Conservation (phyloP, 2,888 invertebrate species). For the Pantelozetes paolii region DNA sequence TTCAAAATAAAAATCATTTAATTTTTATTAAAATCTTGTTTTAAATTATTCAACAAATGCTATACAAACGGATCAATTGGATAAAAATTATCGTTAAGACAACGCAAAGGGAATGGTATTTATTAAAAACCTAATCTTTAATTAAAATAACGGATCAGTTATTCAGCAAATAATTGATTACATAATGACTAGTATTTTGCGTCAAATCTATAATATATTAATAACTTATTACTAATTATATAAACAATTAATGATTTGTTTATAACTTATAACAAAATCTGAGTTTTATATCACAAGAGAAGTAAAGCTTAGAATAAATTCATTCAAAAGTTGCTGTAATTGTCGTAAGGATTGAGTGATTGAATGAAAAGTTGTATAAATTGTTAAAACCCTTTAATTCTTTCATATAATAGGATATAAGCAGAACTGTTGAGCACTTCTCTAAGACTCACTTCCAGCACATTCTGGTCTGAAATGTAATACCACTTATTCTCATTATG, state of each 20-base stretch:
- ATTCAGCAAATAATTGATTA: not conserved
- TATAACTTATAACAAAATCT: not conserved
- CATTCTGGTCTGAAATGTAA: slow-evolving; percentile 78
- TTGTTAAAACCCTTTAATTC: slow-evolving; percentile 39
- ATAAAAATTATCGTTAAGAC: not conserved
- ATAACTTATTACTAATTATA: not conserved
- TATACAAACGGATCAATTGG: too few relatives aligned
- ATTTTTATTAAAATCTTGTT: slow-evolving; percentile 11
- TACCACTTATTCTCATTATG: slow-evolving; percentile 64
- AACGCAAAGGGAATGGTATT: not conserved
- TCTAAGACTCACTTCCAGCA: slow-evolving; percentile 71
- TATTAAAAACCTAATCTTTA: not conserved
- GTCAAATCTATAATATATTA: not conserved
- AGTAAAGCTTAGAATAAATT: not conserved
- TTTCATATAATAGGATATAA: slow-evolving; percentile 89
- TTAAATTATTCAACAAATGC: not conserved
- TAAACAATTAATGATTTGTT: not conserved
- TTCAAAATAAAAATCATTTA: slow-evolving; percentile 3
- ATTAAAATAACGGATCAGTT: slow-evolving; percentile 11
- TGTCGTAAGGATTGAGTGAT: not conserved
- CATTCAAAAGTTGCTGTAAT: not conserved
- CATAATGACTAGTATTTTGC: slow-evolving; percentile 2
- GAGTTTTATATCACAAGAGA: not conserved
- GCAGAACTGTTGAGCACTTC: slow-evolving; percentile 80
- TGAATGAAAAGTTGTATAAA: not conserved